Evolutionary conservation across 2,113 vertebrate species (phyloP).

Genomic region (Trachemys scripta): DNA sequence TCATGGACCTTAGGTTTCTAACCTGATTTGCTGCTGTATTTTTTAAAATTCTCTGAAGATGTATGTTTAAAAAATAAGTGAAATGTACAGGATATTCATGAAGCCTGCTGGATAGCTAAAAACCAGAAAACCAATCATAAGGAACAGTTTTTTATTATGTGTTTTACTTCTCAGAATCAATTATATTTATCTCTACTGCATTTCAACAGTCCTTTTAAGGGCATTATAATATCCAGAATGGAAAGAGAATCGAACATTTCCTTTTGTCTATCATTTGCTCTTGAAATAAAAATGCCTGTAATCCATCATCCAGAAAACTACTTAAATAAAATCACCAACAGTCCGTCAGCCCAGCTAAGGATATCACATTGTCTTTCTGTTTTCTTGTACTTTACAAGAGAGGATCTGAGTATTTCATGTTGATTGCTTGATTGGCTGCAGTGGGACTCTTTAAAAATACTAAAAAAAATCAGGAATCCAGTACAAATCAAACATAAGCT

Average conservation of each 20-base stretch:
- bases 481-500: conserved; percentile 85
- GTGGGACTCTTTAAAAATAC: conserved; percentile 89
- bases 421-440: conserved; percentile 91
- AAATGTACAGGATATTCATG: neutral
- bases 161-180: conserved; percentile 34
- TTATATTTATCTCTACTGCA: conserved; percentile 41
- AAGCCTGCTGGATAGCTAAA: conserved; percentile 40
- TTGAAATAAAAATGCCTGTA: conserved; percentile 80
- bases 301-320: conserved; percentile 81
- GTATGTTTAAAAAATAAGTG: neutral
- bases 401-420: conserved; percentile 86
- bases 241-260: conserved; percentile 59
- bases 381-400: conserved; percentile 81
- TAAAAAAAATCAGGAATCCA: conserved; percentile 85
- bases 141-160: conserved; percentile 24
- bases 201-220: conserved; percentile 57
- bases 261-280: conserved; percentile 76
- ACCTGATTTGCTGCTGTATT: neutral
- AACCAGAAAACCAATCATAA: conserved; percentile 30
- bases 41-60: neutral
- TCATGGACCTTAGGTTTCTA: fast-evolving
- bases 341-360: conserved; percentile 70
- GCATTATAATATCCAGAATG: conserved; percentile 47
- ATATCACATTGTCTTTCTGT: conserved; percentile 78
- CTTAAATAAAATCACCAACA: conserved; percentile 78